phyloP scores from a whole-genome alignment of 1,140 invertebrate genomes.

The Pantala flavescens region DNA sequence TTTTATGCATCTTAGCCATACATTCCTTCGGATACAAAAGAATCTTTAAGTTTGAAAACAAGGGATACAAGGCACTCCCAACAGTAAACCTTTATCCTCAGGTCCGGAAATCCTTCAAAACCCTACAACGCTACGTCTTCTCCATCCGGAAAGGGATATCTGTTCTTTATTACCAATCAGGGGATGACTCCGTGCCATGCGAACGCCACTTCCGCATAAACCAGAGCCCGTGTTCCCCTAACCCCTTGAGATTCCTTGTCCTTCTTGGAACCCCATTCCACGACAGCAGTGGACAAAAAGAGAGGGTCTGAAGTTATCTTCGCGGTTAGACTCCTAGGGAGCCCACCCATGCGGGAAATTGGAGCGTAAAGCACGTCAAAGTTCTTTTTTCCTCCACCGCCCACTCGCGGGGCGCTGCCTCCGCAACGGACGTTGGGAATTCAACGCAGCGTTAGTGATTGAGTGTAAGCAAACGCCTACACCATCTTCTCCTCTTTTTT shows the following conservation, averaged over 20 bases:
- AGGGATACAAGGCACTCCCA: too few species aligned
- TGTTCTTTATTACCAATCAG: too few species aligned
- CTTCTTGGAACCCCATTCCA: not conserved
- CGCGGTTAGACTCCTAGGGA: not conserved
- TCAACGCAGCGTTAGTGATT: not conserved
- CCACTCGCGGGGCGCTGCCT: not conserved
- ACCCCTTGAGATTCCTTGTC: not conserved
- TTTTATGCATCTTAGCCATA: too few species aligned
- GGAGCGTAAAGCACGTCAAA: not conserved
- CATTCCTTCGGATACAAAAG: too few species aligned
- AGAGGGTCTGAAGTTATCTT: not conserved
- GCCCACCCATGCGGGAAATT: not conserved
- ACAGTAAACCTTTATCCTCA: too few species aligned
- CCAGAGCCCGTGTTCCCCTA: too few species aligned
- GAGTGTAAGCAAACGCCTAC: not conserved
- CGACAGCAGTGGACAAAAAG: not conserved
- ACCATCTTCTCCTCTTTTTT: not conserved
- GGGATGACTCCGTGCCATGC: too few species aligned
- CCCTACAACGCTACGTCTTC: too few species aligned
- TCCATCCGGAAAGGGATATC: too few species aligned
- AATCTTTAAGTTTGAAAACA: too few species aligned
- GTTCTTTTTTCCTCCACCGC: not conserved
- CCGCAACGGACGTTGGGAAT: conserved; percentile 2
- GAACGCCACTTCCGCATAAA: too few species aligned
- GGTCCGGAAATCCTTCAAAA: too few species aligned